Evolutionary conservation across 2,797 vertebrate species (phyloP).

Genomic region (Miichthys miiuy): DNA sequence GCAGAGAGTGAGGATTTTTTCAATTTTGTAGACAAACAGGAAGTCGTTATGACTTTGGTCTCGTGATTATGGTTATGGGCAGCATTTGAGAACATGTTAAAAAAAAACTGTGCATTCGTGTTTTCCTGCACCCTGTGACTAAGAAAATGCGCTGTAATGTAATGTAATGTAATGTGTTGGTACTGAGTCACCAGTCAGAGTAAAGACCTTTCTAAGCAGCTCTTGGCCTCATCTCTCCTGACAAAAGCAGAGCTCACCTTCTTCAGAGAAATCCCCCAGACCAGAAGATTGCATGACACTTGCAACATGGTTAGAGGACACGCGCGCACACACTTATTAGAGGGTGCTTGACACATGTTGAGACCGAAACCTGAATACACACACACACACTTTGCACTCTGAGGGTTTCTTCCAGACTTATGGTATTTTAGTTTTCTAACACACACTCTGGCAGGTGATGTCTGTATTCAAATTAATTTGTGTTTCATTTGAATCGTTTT

Average conservation of each 20-base stretch:
- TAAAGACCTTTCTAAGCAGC: slow-evolving; percentile 16
- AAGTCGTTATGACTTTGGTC: slow-evolving; percentile 40
- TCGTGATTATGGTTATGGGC: slow-evolving; percentile 40
- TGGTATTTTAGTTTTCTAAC: slow-evolving; percentile 24
- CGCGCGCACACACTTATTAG: slow-evolving; percentile 24
- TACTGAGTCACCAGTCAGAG: slow-evolving; percentile 10
- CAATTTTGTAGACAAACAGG: slow-evolving; percentile 48
- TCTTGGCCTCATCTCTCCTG: slow-evolving; percentile 24
- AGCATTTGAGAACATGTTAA: neutral
- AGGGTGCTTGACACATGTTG: slow-evolving; percentile 27
- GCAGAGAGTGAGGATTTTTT: slow-evolving; percentile 36
- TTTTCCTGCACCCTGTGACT: neutral
- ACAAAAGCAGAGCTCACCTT: slow-evolving; percentile 54
- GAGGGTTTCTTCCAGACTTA: slow-evolving; percentile 29
- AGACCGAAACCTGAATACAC: slow-evolving; percentile 35
- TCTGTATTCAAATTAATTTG: slow-evolving; percentile 15
- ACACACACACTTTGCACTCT: slow-evolving; percentile 17
- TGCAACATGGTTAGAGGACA: slow-evolving; percentile 42
- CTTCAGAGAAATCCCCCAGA: slow-evolving; percentile 45
- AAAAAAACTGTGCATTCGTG: neutral
- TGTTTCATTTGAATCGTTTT: slow-evolving; percentile 9
- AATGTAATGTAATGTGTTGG: slow-evolving; percentile 9
- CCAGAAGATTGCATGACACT: slow-evolving; percentile 50
- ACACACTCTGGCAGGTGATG: neutral
- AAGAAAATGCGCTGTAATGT: slow-evolving; percentile 11